Evolutionary conservation across 2,888 invertebrate species (phyloP).

Genomic region (Eristalis pertinax): DNA sequence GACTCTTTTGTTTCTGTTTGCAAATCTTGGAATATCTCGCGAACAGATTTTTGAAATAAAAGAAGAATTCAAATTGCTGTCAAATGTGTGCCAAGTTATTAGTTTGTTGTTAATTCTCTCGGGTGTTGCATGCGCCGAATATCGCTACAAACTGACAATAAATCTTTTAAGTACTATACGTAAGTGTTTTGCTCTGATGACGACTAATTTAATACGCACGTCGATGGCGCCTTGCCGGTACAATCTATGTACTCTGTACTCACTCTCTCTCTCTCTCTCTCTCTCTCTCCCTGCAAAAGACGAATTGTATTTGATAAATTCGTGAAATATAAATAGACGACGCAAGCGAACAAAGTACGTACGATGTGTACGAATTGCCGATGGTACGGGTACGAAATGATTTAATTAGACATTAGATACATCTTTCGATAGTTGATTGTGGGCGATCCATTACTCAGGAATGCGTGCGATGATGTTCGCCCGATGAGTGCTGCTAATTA

Average conservation of each 20-base stretch:
- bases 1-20: background rate
- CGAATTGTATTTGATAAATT: background rate
- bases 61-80: background rate
- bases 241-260: background rate
- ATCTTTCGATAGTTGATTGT: constrained; percentile 12
- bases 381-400: constrained; percentile 16
- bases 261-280: too few species aligned
- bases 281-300: background rate
- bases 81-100: background rate
- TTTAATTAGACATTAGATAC: constrained; percentile 40
- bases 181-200: constrained; percentile 14
- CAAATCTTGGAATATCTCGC: background rate
- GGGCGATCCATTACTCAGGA: constrained; percentile 49
- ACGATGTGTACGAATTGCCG: background rate
- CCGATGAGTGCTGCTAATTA: constrained; percentile 40
- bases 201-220: constrained; percentile 39
- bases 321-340: background rate
- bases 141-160: constrained; percentile 10
- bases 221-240: constrained; percentile 15
- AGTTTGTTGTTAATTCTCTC: constrained; percentile 1
- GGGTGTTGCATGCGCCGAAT: background rate
- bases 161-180: constrained; percentile 32
- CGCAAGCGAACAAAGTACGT: background rate
- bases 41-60: background rate
- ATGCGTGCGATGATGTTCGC: constrained; percentile 14